These are phyloP conservation scores for Aphelenchoides besseyi DNA, from an alignment of 1,140 invertebrate species.

Conservation along the genomic window DNA sequence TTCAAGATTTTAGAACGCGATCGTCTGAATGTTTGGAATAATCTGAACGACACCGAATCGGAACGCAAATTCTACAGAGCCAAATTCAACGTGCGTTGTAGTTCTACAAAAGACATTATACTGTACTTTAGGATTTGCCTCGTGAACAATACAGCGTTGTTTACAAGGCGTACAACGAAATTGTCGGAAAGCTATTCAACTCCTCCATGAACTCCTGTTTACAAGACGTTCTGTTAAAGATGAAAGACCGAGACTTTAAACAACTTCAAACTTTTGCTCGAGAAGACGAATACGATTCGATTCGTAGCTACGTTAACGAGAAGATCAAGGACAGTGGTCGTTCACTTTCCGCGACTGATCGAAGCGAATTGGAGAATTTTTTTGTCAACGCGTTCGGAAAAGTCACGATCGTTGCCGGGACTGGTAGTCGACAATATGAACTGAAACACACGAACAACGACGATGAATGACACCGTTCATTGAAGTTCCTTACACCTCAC, in stretches of 20 bases:
- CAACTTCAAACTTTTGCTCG: constrained; percentile 18
- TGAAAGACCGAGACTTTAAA: constrained; percentile 14
- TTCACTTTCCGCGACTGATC: constrained; percentile 5
- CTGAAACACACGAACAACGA: constrained; percentile 15
- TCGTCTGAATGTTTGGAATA: constrained; percentile 27
- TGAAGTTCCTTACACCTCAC: not conserved
- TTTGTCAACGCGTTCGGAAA: constrained; percentile 22
- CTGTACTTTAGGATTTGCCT: not conserved
- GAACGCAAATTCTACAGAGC: constrained; percentile 29
- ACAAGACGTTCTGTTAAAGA: constrained; percentile 13
- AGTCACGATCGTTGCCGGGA: constrained; percentile 16
- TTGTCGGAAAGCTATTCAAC: constrained; percentile 12
- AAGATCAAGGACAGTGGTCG: constrained; percentile 25
- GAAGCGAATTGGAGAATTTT: constrained; percentile 25
- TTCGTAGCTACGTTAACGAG: constrained; percentile 12
- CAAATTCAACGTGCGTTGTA: constrained; percentile 34
- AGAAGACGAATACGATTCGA: constrained; percentile 21
- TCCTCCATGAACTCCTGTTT: not conserved
- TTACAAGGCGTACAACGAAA: constrained; percentile 10
- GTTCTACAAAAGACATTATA: not conserved
- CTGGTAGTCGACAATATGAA: constrained; percentile 25
- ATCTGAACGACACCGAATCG: constrained; percentile 37
- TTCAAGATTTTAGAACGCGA: constrained; percentile 20
- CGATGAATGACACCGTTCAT: not conserved
- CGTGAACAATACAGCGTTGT: not conserved